These are phyloP conservation scores for Zaprionus ornatus DNA, from an alignment of 1,140 invertebrate species.

Conservation along the genomic window DNA sequence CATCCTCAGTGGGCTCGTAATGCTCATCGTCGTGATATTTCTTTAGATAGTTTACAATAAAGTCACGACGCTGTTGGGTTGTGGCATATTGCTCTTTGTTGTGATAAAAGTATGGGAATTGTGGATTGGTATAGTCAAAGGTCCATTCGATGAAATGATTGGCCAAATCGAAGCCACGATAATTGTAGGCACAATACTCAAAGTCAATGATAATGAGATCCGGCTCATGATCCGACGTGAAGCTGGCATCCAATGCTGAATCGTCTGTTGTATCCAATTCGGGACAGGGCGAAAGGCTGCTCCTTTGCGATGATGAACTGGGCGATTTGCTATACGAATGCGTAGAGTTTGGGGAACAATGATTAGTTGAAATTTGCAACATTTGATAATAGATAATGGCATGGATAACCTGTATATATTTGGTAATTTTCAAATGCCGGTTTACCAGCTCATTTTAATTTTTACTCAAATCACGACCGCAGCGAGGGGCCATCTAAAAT, in stretches of 20 bases:
- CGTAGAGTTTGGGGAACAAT: conserved; percentile 10
- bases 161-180: conserved; percentile 96
- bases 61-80: conserved; percentile 88
- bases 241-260: conserved; percentile 66
- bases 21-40: conserved; percentile 62
- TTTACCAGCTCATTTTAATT: conserved; percentile 42
- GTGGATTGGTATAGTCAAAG: conserved; percentile 93
- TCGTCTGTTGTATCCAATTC: conserved; percentile 72
- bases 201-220: conserved; percentile 94
- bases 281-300: conserved; percentile 44
- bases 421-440: conserved; percentile 53
- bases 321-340: conserved; percentile 44
- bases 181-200: conserved; percentile 97
- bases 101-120: conserved; percentile 92
- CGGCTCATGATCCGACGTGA: conserved; percentile 84
- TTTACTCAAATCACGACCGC: conserved; percentile 65
- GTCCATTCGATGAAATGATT: conserved; percentile 98
- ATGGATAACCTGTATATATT: conserved; percentile 65
- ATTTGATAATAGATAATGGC: conserved; percentile 13
- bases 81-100: conserved; percentile 89
- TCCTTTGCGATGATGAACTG: conserved; percentile 19
- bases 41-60: conserved; percentile 70
- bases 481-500: conserved; percentile 65
- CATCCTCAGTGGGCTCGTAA: conserved; percentile 61
- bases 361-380: conserved; percentile 18